A percentile compares a stretch with the other conserved stretches of the same genome.
Conservation (phyloP, 2,113 vertebrate genomes). For the Varanus komodoensis region DNA sequence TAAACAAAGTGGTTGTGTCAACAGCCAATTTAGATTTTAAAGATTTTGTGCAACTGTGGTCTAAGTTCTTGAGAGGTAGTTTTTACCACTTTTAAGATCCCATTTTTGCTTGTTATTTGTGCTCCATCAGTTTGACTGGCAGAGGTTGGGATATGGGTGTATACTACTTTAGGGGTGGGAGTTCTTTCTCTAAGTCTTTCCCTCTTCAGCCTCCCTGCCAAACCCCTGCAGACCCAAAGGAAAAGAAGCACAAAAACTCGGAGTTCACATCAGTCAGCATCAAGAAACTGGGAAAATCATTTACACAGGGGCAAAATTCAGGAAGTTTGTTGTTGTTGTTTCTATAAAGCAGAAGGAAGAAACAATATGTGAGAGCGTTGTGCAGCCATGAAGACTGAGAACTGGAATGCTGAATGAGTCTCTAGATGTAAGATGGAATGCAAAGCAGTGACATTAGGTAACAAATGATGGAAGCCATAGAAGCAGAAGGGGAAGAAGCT, state of each 20-base stretch:
- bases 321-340: not conserved
- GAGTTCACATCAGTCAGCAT: not conserved
- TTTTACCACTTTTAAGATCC: not conserved
- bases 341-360: not conserved
- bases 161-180: not conserved
- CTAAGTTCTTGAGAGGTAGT: not conserved
- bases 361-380: not conserved
- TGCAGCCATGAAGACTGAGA: not conserved
- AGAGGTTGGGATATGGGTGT: not conserved
- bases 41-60: not conserved
- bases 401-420: not conserved
- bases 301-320: not conserved
- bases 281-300: not conserved
- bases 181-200: not conserved
- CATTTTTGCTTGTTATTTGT: not conserved
- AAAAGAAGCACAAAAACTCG: not conserved
- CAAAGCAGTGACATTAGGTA: not conserved
- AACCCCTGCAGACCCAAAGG: not conserved
- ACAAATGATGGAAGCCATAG: not conserved
- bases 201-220: too few species aligned
- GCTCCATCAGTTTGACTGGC: not conserved
- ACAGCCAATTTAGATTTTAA: not conserved
- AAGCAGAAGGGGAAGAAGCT: not conserved
- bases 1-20: constrained; percentile 17
- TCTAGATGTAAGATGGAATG: not conserved